Evolutionary conservation across 2,888 invertebrate genomes (phyloP).

Genomic region (Apamea sordens): DNA sequence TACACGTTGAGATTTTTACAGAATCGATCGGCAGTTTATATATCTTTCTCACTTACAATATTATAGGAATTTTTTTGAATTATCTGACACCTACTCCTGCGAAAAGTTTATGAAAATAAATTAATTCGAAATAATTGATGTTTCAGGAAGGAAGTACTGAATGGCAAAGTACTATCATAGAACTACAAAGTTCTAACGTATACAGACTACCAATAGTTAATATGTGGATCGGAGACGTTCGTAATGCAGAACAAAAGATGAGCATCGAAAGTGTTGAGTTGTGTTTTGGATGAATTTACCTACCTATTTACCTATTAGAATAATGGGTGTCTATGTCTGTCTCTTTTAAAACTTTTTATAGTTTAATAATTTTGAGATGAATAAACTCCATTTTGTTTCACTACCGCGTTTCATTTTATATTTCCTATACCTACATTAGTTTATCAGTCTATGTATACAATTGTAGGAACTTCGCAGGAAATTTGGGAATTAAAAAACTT

Average conservation of each 20-base stretch:
- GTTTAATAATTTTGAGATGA: background rate
- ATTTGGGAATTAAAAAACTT: too few species aligned
- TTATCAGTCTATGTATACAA: too few species aligned
- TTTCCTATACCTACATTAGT: too few species aligned
- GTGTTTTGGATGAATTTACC: conserved; percentile 66
- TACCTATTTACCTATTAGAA: too few species aligned
- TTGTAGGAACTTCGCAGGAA: too few species aligned
- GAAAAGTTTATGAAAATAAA: background rate
- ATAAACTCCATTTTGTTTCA: background rate
- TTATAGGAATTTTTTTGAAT: background rate
- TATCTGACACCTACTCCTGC: background rate
- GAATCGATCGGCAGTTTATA: too few species aligned
- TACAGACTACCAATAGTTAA: conserved; percentile 69
- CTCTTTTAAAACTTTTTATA: too few species aligned
- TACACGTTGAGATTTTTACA: too few species aligned
- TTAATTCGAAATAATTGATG: background rate
- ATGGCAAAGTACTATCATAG: conserved; percentile 51
- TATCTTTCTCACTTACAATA: too few species aligned
- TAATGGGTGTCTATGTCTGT: too few species aligned
- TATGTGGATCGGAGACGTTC: conserved; percentile 65
- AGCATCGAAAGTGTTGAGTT: conserved; percentile 65
- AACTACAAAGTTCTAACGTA: conserved; percentile 48
- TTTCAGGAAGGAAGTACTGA: conserved; percentile 52
- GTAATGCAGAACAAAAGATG: conserved; percentile 57
- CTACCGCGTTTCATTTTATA: conserved; percentile 1